These are phyloP conservation scores for Gastracanthus pulcherrimus DNA, from an alignment of 2,888 invertebrate species.

Conservation along the genomic window DNA sequence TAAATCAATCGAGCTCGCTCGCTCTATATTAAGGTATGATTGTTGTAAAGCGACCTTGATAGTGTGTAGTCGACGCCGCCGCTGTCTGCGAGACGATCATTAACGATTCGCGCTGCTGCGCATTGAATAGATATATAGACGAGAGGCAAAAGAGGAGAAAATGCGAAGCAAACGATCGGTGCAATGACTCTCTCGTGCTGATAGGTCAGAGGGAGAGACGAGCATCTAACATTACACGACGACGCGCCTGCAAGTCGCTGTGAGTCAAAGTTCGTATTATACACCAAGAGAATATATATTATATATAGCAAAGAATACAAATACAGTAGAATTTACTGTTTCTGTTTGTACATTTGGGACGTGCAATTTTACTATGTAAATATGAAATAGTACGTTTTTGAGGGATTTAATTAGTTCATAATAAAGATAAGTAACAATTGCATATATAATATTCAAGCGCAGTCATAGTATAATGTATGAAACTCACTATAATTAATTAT, in stretches of 20 bases:
- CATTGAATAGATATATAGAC: neutral
- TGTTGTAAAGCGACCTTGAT: neutral
- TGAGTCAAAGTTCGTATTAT: neutral
- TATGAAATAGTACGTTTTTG: too few relatives aligned
- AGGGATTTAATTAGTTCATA: too few relatives aligned
- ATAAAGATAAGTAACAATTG: too few relatives aligned
- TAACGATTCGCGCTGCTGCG: neutral
- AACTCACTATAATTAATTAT: neutral
- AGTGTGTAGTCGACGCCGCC: neutral
- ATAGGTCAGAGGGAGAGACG: neutral
- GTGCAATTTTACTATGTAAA: neutral
- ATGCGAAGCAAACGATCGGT: neutral
- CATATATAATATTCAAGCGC: too few relatives aligned
- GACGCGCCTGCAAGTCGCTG: neutral
- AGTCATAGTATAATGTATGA: too few relatives aligned
- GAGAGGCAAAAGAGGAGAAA: neutral
- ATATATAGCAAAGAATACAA: too few relatives aligned
- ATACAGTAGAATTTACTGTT: neutral
- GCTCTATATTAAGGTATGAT: neutral
- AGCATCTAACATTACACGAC: neutral
- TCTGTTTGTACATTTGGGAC: neutral
- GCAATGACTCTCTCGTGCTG: neutral
- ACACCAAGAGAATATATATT: too few relatives aligned
- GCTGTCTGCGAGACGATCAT: neutral
- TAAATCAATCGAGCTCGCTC: slow-evolving; percentile 10